These are phyloP conservation scores for Amphiura filiformis DNA, from an alignment of 35 echinoderm and acorn worm species.

Conservation along the genomic window DNA sequence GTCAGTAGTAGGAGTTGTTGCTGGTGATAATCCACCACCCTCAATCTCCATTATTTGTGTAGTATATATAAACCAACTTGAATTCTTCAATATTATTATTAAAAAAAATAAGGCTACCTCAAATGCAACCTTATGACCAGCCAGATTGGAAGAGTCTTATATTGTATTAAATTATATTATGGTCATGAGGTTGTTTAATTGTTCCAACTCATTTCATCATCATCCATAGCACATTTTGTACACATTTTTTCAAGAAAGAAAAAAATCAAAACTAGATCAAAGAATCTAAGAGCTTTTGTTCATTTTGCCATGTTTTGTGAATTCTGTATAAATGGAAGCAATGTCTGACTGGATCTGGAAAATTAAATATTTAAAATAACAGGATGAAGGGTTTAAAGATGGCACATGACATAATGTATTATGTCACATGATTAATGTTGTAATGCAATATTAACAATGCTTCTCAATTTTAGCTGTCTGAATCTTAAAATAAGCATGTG, in stretches of 20 bases:
- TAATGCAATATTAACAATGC: no score
- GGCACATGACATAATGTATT: not conserved
- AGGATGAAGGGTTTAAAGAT: not conserved
- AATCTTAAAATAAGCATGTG: no score
- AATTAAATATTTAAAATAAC: not conserved
- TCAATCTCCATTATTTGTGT: slow-evolving; percentile 1
- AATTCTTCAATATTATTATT: not conserved
- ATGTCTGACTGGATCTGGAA: no score
- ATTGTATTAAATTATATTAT: slow-evolving; percentile 16
- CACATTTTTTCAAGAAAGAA: no score
- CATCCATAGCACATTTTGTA: not conserved
- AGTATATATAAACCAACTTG: not conserved
- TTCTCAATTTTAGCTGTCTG: no score
- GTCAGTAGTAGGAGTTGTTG: not conserved
- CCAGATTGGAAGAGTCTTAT: not conserved
- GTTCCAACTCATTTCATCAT: not conserved
- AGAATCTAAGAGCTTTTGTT: not conserved
- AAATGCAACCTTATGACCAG: not conserved
- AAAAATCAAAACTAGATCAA: no score
- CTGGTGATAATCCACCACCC: not conserved
- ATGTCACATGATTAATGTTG: no score
- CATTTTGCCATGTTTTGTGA: not conserved
- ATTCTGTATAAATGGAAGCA: no score
- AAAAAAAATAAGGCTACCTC: not conserved
- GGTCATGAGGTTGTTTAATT: not conserved